Conservation (phyloP, 2,797 vertebrate genomes). For the Sebastes hubbsi region DNA sequence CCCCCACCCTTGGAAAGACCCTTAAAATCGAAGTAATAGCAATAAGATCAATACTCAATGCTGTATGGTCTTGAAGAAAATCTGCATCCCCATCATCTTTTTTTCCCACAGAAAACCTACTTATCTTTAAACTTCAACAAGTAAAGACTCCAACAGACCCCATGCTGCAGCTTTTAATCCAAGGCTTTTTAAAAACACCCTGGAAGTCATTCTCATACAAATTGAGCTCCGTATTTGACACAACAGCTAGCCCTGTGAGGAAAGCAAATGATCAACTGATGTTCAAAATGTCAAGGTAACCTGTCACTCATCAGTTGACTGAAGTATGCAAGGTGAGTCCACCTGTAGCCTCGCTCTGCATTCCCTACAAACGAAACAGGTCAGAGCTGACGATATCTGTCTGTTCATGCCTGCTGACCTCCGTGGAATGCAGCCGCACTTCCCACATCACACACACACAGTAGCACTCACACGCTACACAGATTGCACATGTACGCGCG, state of each 20-base stretch:
- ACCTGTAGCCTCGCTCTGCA: constrained; percentile 23
- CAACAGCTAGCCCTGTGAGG: neutral
- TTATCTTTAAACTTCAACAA: too few relatives aligned
- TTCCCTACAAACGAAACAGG: constrained; percentile 18
- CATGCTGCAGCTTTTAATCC: neutral
- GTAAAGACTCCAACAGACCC: neutral
- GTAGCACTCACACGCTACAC: neutral
- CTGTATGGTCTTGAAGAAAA: rapidly evolving
- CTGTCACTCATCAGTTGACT: neutral
- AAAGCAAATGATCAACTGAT: constrained; percentile 2
- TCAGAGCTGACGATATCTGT: constrained; percentile 45
- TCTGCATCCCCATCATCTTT: neutral
- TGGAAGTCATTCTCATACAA: neutral
- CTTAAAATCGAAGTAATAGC: neutral
- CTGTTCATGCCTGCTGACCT: constrained; percentile 50
- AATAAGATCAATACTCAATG: too few relatives aligned
- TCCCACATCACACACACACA: neutral
- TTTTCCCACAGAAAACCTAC: neutral
- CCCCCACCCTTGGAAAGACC: rapidly evolving
- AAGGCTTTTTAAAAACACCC: neutral
- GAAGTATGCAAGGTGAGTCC: constrained; percentile 13
- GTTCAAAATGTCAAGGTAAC: neutral
- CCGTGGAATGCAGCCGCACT: constrained; percentile 49
- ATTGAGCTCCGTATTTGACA: neutral
- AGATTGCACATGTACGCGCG: constrained; percentile 17